Evolutionary conservation across 2,888 invertebrate species (phyloP), one percentile per base, ranked within the genome.

Genomic region (Clusia tigrina): DNA sequence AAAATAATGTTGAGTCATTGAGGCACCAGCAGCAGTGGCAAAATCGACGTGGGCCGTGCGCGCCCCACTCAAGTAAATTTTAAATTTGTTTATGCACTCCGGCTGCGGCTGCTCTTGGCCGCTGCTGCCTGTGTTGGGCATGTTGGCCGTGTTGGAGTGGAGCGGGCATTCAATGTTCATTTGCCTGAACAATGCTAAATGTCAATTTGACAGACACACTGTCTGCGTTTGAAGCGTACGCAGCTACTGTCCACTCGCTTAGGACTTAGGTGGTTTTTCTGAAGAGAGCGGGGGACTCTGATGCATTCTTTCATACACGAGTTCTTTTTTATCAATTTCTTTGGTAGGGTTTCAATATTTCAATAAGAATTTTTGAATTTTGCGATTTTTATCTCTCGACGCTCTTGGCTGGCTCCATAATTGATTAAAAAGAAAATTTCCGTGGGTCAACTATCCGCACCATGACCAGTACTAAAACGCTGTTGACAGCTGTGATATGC

Each of bases 371-470:
- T 75, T 74, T 70, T 73, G 74, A 74, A 76, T 70, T 77, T 75
- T 75, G 74, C 74, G 74, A 75, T 75, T 77, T 75, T 67, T 77
- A 74, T 74, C 77, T 74, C 48, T 38, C 37, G 10, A n/a, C 42
- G 42, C 2, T 42, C n/a, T 10, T n/a, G 52, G 17, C 58, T 20
- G 5, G 2, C 22, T 42, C 20, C 22, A 72, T 75, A 75, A 75
- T 75, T 75, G 74, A 75, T 75, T 75, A 77, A 75, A 77, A 74
- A 77, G 77, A 75, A 75, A 75, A 76, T 75, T 75, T 75, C 71
- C 74, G 71, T 74, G 75, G 74, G 74, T n/a, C n/a, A 73, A 76
- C 76, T 75, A 75, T 74, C 74, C 77, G 71, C 75, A 69, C 74
- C 74, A 76, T 73, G 73, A 71, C 76, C 32, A 12, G 5, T 32